Evolutionary conservation across 2,113 vertebrate genomes (phyloP), one percentile per base, ranked within the genome.

Genomic region (Paraplagusia blochii): DNA sequence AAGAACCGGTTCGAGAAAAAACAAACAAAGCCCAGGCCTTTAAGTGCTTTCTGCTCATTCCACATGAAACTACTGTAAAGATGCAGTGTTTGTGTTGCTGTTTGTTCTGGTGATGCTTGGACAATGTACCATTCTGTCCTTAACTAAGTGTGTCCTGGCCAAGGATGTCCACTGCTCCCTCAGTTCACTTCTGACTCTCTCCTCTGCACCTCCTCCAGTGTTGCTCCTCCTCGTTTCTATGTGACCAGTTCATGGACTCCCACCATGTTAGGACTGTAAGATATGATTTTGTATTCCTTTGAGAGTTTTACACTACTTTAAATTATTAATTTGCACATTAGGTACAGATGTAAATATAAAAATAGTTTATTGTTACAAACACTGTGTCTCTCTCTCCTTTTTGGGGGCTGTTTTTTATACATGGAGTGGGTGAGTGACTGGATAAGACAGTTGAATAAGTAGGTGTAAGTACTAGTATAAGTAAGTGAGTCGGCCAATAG

Each of bases 271-370:
- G 82, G 82, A 79, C 83, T 89, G 82, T 85, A 88, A 84, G 79
- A 87, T 82, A 84, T 89, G 78, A 85, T 89, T 81, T 90, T 85
- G 86, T 89, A 83, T 90, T 88, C 75, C 85, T 89, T 93, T 91
- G 71, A 84, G 77, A 91, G 86, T 90, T 82, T 90, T 81, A 89
- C 88, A 89, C 84, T 88, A 88, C 70, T 85, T 89, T 74, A 84
- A 88, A 86, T 89, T 88, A 89, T 91, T 92, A 85, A 89, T 94
- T 93, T 93, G 89, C 91, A 91, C 91, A 90, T 89, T 88, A 80
- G 69, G 85, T 90, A 89, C 87, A 88, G 74, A 85, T 91, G 87
- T 92, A 87, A 89, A 84, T 91, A 88, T 85, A 77, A 83, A 84
- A 87, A 88, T 87, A 87, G 84, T 92, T 84, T 91, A 90, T 93